Evolutionary conservation across 64 coral and sea anemone species (phyloP), one percentile per base, ranked within the genome.

Genomic region (Orbicella faveolata): DNA sequence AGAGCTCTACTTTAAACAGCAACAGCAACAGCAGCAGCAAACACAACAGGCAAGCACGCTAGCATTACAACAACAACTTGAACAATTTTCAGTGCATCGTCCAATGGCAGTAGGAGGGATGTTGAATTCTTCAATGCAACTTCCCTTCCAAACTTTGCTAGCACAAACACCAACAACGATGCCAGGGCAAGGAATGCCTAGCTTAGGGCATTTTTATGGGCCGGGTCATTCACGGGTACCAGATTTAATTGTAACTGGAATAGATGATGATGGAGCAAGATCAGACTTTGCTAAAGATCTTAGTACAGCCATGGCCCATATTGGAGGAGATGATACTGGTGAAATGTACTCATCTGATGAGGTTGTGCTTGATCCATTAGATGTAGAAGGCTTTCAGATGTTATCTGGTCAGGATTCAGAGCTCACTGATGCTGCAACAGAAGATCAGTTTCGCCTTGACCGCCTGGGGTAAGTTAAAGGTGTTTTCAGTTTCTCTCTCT

Each of bases 381-480:
- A 92, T 63, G 78, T 92, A 62, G 90, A 92, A 67, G 86, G 90
- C 48, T 88, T 92, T 52, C 90, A 92, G 21, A 92, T 92, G 84
- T 66, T 92, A 26, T 87, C 90, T 87, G 90, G 90, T 21, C 90
- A 92, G 35, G 90, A 92, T 33, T 67, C 90, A n/a, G 90, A 92
- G 52, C 83, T 92, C n/a, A 86, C 90, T 19, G 90, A 92, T 73
- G 83, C 84, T 53, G 90, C 90, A 8, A 92, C 90, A 36, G 90
- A 92, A 33, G 90, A 92, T 88, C 90, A 92, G 79, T 92, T 92
- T 67, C 82, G 90, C 21, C 35, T 92, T 75, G 90, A 92, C 77
- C 65, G 90, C 14, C 64, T 92, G 2, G 90, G 90, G 90, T 92
- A 92, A 73, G 83, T 66, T 54, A 34, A 44, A 11, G 9, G 36